Evolutionary conservation across 2,113 vertebrate species (phyloP).

Genomic region (Semicossyphus pulcher): DNA sequence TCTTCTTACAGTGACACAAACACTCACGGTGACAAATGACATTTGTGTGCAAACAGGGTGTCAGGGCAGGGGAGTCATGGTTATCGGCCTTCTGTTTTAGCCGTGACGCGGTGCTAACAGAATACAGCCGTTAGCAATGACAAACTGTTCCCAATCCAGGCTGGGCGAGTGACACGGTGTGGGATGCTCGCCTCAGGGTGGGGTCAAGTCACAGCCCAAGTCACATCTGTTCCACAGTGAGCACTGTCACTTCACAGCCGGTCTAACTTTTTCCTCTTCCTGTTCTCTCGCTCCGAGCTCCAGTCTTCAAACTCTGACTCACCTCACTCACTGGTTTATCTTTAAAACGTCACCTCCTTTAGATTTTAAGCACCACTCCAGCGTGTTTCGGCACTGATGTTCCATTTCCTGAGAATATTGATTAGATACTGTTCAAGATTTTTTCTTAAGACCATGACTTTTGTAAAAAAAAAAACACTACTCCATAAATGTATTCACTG

Average conservation of each 20-base stretch:
- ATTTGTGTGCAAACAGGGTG: slow-evolving; percentile 2
- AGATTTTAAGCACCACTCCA: too few species aligned
- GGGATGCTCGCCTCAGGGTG: neutral
- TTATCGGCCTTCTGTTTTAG: neutral
- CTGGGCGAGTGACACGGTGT: neutral
- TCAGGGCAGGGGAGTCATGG: too few species aligned
- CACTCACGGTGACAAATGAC: slow-evolving; percentile 4
- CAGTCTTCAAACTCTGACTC: too few species aligned
- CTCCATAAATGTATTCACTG: too few species aligned
- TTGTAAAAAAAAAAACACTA: too few species aligned
- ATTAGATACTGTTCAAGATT: too few species aligned
- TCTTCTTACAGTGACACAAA: slow-evolving; percentile 4
- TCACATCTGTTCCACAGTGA: slow-evolving; percentile 31
- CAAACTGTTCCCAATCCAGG: neutral
- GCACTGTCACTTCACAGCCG: slow-evolving; percentile 4
- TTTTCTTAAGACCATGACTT: too few species aligned
- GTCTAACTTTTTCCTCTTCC: neutral
- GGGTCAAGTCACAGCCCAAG: slow-evolving; percentile 7
- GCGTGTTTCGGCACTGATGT: too few species aligned
- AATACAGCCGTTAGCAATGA: slow-evolving; percentile 7
- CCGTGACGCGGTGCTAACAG: neutral
- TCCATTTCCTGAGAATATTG: too few species aligned
- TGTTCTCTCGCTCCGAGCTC: neutral
- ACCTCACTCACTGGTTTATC: too few species aligned
- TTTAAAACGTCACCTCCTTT: too few species aligned